These are phyloP conservation scores for Saturnia pavonia DNA, from an alignment of 2,888 invertebrate species.

Conservation along the genomic window DNA sequence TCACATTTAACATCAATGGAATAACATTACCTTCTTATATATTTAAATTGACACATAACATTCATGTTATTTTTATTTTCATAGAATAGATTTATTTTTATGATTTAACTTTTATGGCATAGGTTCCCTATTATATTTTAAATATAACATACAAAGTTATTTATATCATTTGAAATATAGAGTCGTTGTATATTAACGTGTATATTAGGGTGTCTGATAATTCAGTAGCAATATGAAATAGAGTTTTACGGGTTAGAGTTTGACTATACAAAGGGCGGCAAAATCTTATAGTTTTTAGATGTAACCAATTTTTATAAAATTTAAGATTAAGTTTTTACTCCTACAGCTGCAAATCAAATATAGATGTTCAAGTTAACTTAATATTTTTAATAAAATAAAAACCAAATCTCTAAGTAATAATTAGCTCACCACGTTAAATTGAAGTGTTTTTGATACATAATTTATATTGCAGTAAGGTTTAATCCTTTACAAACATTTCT, in stretches of 20 bases:
- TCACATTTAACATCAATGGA: constrained; percentile 55
- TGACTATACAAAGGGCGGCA: neutral
- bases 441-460: neutral
- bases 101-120: constrained; percentile 9
- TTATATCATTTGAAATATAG: neutral
- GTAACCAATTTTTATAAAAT: neutral
- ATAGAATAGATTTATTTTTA: constrained; percentile 2
- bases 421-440: neutral
- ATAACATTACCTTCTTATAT: constrained; percentile 40
- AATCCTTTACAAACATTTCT: neutral
- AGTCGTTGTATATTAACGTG: neutral
- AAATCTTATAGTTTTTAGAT: neutral
- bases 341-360: neutral
- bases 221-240: neutral
- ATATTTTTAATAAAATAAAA: neutral
- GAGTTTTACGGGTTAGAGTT: neutral
- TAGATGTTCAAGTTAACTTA: neutral
- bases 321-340: neutral
- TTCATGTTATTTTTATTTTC: neutral
- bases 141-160: neutral
- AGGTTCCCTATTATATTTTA: neutral
- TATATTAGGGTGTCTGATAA: neutral
- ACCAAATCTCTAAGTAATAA: neutral
- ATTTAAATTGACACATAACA: constrained; percentile 13
- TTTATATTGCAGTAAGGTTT: neutral